phyloP scores from a whole-genome alignment of 1,140 invertebrate species.

The Drosophila tani region DNA sequence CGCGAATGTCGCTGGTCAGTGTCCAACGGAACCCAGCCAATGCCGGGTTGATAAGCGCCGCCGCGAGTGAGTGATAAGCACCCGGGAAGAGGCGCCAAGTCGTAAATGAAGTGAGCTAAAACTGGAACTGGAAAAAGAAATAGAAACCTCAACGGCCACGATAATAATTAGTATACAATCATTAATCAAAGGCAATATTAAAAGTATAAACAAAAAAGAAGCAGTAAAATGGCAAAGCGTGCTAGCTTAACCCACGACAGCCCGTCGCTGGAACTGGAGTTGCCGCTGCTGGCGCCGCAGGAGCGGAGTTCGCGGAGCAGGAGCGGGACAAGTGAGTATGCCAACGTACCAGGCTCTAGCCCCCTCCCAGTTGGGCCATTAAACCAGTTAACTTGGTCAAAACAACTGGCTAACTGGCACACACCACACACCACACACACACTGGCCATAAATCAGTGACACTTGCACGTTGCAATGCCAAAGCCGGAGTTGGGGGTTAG shows the following conservation, averaged over 20 bases:
- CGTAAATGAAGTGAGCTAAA: constrained; percentile 49
- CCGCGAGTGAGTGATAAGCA: constrained; percentile 59
- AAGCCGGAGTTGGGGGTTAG: constrained; percentile 22
- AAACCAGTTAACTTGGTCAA: constrained; percentile 80
- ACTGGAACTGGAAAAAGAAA: constrained; percentile 14
- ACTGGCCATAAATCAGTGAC: constrained; percentile 76
- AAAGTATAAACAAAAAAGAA: constrained; percentile 23
- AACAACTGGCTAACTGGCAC: constrained; percentile 63
- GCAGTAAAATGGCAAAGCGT: constrained; percentile 52
- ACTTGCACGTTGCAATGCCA: constrained; percentile 67
- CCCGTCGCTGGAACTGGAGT: constrained; percentile 48
- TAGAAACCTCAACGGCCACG: constrained; percentile 18
- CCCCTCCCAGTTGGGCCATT: constrained; percentile 50
- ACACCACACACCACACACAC: constrained; percentile 39
- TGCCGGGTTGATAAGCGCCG: constrained; percentile 55
- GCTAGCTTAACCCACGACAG: constrained; percentile 51
- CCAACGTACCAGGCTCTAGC: constrained; percentile 2
- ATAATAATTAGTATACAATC: constrained; percentile 57
- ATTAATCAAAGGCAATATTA: constrained; percentile 34
- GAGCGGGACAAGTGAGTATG: constrained; percentile 67
- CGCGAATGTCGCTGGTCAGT: constrained; percentile 5
- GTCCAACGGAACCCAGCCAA: constrained; percentile 27
- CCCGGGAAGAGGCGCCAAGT: constrained; percentile 55
- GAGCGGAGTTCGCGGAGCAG: constrained; percentile 52
- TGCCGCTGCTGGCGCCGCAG: constrained; percentile 62